Base-by-base conservation (phyloP, 2,888 invertebrate species). In the Cotesia congregata region DNA sequence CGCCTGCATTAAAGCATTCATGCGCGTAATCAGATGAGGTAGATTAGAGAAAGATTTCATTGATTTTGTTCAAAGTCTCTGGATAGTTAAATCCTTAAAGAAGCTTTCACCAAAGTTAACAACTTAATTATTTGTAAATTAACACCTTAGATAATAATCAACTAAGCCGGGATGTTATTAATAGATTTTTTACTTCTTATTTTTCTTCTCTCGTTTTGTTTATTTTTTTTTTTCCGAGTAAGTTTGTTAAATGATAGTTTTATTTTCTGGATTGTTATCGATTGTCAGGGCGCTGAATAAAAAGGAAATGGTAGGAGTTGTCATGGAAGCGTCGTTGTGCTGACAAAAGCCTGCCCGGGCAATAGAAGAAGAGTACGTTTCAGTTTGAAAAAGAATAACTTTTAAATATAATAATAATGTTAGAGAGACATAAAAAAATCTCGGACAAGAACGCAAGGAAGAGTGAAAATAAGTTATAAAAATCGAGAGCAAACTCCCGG, bases 381-480 rank as follows among this genome's bases (percentile, higher is more conserved):
- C 69, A 68, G 78, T 76, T 76, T 76, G 76, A 77, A 82, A 77
- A 76, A 75, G 5, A 61, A 62, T 62, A 20, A 67, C 6, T 39
- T 2, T 40, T 15, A 72, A 61, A 72, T 5, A 40, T 60, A 15
- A 15, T 17, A 12, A 17, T 9, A 39, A 12, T 39, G 15, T 41
- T 30, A 20, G 40, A 41, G 40, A 70, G 61, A 38, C 39, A 67
- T 67, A 67, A 65, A 69, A 69, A 50, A 69, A n/a, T 50, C 12
- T 50, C 7, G 2, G 2, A 50, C 50, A 50, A 50, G 50, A 50
- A 50, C 50, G 7, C 12, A 12, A 50, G 50, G 12, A 50, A 50
- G 7, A 50, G 9, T 50, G 12, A 50, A 50, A 50, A 50, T 50
- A 50, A 50, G 9, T 50, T 50, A 9, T 50, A 50, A 9, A 50